Evolutionary conservation across 2,113 vertebrate species (phyloP).

Genomic region (Dascyllus trimaculatus): DNA sequence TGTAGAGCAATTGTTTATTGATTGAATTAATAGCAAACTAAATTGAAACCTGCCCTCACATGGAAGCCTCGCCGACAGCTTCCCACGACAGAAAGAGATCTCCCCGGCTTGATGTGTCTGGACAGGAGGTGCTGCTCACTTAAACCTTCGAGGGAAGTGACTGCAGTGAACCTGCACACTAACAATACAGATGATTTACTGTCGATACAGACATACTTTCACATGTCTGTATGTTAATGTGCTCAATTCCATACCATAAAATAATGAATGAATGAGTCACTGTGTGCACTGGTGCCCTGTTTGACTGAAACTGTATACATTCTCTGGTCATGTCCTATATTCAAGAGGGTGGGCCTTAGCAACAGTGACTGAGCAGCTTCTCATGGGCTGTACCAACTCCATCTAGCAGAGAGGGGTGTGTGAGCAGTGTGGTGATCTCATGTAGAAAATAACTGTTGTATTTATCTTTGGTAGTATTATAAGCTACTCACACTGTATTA

Average conservation of each 20-base stretch:
- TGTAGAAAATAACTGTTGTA: neutral
- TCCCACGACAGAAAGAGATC: too few relatives aligned
- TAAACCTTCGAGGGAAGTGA: neutral
- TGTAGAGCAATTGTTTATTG: neutral
- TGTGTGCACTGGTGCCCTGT: neutral
- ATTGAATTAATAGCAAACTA: constrained; percentile 19
- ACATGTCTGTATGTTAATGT: neutral
- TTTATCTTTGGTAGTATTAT: too few relatives aligned
- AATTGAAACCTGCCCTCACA: constrained; percentile 9
- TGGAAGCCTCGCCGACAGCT: constrained; percentile 5
- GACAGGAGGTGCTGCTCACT: neutral
- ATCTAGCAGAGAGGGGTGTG: constrained; percentile 34
- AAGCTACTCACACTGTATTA: too few relatives aligned
- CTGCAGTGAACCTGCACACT: neutral
- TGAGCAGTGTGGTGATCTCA: neutral
- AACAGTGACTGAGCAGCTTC: constrained; percentile 82
- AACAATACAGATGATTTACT: too few relatives aligned
- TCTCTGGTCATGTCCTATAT: constrained; percentile 72
- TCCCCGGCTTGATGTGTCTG: too few relatives aligned
- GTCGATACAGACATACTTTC: neutral
- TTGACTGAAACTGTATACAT: constrained; percentile 54
- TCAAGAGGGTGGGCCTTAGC: constrained; percentile 74
- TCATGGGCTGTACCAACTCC: constrained; percentile 73
- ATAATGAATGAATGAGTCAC: constrained; percentile 15
- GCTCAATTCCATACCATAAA: neutral